Base-by-base conservation (phyloP, 2,797 vertebrate species). In the Siniperca undulata region DNA sequence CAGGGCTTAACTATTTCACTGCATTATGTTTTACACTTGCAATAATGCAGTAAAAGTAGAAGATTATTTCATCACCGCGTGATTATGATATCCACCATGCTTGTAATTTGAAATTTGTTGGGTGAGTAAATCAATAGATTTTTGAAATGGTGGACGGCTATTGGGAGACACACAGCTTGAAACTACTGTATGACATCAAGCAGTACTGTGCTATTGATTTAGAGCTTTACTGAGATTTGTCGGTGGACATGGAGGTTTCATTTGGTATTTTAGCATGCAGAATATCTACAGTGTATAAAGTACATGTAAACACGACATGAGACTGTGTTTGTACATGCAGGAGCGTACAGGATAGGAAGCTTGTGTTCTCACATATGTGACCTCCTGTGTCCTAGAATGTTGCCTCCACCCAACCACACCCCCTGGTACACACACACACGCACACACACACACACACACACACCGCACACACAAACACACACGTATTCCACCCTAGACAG, bases 401-500 rank as follows among this genome's bases (percentile, higher is more conserved):
- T 88, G 93, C 90, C 90, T 88, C 93, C 92, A 92, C 94, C 93
- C 91, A 94, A 95, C 92, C 91, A 92, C 94, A 91, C 95, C 93
- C 93, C 91, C 70, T 73, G 83, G 83, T 89, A 89, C 75, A 86
- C 85, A 86, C 70, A 81, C 61, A 74, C 65, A 90, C 92, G 77
- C 70, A 75, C 76, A 78, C 92, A 87, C 89, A 27, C 27, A 27
- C 79, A 70, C 83, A 77, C 65, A 74, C 64, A 77, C 77, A 73
- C 81, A 83, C 88, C 14, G 36, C 64, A 86, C 86, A 89, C 84
- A 91, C 91, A 75, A 34, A 78, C 79, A 76, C 93, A 92, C 92
- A 92, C 85, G 75, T 96, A 95, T 94, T 95, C 95, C 94, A 94
- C 92, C 95, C 95, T 95, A 95, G 96, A 95, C 87, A 95, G 94